Percentiles rank a stretch among this genome's conserved stretches.
phyloP scores from a whole-genome alignment of 2,113 vertebrate species.

The Zeus faber region DNA sequence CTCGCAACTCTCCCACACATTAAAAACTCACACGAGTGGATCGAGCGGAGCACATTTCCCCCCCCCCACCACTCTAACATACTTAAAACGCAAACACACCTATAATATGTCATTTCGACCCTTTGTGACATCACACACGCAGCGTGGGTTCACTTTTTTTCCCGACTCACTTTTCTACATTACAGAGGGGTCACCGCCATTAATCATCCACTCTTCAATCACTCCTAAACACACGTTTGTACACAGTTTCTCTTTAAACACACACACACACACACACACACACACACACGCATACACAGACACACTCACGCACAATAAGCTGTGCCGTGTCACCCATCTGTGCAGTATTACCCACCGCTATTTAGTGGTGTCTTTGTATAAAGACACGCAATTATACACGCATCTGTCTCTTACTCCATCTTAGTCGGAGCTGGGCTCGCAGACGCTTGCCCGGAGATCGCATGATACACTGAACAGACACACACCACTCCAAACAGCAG shows the following conservation, averaged over 20 bases:
- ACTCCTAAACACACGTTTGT: conserved; percentile 26
- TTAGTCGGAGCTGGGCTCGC: conserved; percentile 41
- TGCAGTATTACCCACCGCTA: conserved; percentile 22
- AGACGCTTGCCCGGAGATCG: conserved; percentile 32
- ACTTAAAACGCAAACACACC: conserved; percentile 43
- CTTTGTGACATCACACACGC: background rate
- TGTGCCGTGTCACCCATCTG: conserved; percentile 23
- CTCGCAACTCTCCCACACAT: conserved; percentile 24
- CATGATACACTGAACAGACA: conserved; percentile 43
- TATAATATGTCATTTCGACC: background rate
- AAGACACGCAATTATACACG: conserved; percentile 31
- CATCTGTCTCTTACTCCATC: conserved; percentile 18
- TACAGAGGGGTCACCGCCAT: conserved; percentile 35
- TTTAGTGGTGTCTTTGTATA: conserved; percentile 37
- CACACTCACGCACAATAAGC: conserved; percentile 4
- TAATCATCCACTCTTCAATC: conserved; percentile 57
- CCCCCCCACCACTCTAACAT: too few relatives aligned
- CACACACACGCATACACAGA: conserved; percentile 21
- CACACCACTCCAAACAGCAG: conserved; percentile 48
- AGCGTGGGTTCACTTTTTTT: background rate
- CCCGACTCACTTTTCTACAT: conserved; percentile 35
- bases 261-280: conserved; percentile 20
- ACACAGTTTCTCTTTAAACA: conserved; percentile 25
- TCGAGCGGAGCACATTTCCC: conserved; percentile 30
- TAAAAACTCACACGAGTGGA: conserved; percentile 38